Conservation (phyloP, 1,140 invertebrate species). For the Drosophila micromelanica region DNA sequence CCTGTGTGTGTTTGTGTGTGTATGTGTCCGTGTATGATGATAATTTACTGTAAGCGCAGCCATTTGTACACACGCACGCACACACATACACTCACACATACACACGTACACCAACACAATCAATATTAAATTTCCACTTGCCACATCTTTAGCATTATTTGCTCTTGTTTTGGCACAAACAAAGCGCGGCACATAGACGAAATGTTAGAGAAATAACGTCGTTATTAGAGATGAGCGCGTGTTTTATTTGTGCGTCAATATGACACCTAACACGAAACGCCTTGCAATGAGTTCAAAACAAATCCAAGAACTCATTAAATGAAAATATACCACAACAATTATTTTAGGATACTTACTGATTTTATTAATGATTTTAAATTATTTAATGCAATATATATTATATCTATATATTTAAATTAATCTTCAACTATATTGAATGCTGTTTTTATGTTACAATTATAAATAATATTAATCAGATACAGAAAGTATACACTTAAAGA, state of each 20-base stretch:
- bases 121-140: slow-evolving; percentile 80
- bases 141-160: slow-evolving; percentile 70
- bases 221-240: slow-evolving; percentile 6
- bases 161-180: slow-evolving; percentile 54
- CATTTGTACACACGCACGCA: slow-evolving; percentile 68
- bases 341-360: too few relatives aligned
- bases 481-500: too few relatives aligned
- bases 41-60: slow-evolving; percentile 79
- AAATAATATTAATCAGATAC: too few relatives aligned
- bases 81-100: slow-evolving; percentile 43
- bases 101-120: slow-evolving; percentile 53
- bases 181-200: slow-evolving; percentile 2
- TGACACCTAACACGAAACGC: neutral
- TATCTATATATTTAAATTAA: too few relatives aligned
- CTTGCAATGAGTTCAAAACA: too few relatives aligned
- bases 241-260: neutral
- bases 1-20: neutral
- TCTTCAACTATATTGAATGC: too few relatives aligned
- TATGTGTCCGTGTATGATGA: slow-evolving; percentile 58
- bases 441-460: too few relatives aligned
- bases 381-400: too few relatives aligned
- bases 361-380: too few relatives aligned
- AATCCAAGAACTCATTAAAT: too few relatives aligned
- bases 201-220: neutral
- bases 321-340: too few relatives aligned